phyloP scores from a whole-genome alignment of 2,797 vertebrate species.

The Botia almorhae region DNA sequence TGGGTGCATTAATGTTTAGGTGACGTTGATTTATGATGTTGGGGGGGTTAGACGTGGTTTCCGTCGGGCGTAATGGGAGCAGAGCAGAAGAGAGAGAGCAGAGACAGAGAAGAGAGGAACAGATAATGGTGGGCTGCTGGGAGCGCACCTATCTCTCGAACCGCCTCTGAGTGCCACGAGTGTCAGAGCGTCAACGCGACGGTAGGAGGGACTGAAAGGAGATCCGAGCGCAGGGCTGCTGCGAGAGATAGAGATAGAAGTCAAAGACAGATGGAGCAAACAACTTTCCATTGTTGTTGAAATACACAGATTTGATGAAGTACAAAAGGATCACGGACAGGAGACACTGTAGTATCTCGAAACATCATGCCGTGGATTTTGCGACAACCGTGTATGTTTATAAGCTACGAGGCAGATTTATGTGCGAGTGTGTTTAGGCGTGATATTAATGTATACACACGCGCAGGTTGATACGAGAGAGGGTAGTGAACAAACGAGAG shows the following conservation, averaged over 20 bases:
- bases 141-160: constrained; percentile 40
- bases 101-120: constrained; percentile 48
- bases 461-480: neutral
- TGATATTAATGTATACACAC: constrained; percentile 21
- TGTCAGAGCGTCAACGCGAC: constrained; percentile 17
- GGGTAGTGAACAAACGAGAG: neutral
- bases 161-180: constrained; percentile 21
- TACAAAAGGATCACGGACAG: neutral
- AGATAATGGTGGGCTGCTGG: constrained; percentile 39
- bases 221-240: constrained; percentile 6
- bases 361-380: constrained; percentile 8
- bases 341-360: neutral
- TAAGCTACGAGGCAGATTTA: constrained; percentile 49
- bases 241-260: constrained; percentile 12
- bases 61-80: constrained; percentile 57
- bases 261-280: constrained; percentile 29
- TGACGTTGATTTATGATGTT: constrained; percentile 44
- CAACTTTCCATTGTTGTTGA: neutral
- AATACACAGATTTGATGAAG: neutral
- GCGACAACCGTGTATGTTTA: constrained; percentile 6
- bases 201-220: constrained; percentile 9
- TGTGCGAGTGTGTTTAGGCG: constrained; percentile 24
- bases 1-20: constrained; percentile 40
- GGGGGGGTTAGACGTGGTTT: constrained; percentile 8
- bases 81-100: constrained; percentile 64